Percentiles rank a stretch among this genome's conserved stretches.
phyloP scores from a whole-genome alignment of 2,797 vertebrate genomes.

The Stomatorhinus walkeri region DNA sequence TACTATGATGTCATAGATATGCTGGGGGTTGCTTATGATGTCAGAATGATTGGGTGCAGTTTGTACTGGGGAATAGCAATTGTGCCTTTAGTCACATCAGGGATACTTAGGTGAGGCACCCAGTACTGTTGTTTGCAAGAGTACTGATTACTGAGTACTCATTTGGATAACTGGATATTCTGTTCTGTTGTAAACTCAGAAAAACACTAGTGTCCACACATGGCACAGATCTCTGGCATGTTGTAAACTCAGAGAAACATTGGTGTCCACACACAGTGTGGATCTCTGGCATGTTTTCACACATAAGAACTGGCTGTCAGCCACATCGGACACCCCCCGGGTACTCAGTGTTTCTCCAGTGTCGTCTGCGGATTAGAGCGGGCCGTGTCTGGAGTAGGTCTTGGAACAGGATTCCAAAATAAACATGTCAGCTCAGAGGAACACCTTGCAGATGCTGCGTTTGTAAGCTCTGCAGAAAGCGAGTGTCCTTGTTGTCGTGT shows the following conservation, averaged over 20 bases:
- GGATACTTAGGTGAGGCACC: neutral
- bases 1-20: neutral
- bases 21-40: neutral
- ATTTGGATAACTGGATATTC: neutral
- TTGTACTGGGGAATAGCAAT: neutral
- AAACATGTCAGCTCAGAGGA: neutral
- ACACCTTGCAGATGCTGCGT: neutral
- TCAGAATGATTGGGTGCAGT: neutral
- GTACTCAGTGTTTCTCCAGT: neutral
- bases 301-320: neutral
- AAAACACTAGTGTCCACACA: neutral
- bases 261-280: neutral
- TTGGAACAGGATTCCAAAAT: slow-evolving; percentile 8
- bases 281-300: neutral
- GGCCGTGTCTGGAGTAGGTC: neutral
- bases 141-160: neutral
- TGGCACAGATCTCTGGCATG: neutral
- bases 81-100: neutral
- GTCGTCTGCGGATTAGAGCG: neutral
- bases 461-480: neutral
- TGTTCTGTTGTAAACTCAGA: neutral
- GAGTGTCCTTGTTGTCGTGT: neutral
- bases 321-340: neutral
- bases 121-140: neutral
- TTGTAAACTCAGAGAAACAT: neutral